A percentile compares a stretch with the other conserved stretches of the same genome.
These are phyloP conservation scores for Papilio aristodemus DNA, from an alignment of 1,140 invertebrate genomes.

Conservation along the genomic window DNA sequence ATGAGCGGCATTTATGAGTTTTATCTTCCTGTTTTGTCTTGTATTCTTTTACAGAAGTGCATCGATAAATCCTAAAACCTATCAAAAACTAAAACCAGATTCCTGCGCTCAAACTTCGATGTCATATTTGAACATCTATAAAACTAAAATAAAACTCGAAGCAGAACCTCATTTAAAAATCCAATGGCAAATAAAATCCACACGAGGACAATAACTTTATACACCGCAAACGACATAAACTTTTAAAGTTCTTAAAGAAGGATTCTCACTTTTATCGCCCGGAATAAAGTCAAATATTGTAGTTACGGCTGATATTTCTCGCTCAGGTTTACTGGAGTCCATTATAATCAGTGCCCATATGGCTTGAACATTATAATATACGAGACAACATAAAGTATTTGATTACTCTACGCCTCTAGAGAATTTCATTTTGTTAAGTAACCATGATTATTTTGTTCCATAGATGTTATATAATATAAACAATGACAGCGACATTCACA, in stretches of 20 bases:
- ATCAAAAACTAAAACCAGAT: neutral
- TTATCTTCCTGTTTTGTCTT: too few species aligned
- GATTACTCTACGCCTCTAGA: neutral
- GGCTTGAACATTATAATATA: neutral
- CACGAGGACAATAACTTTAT: constrained; percentile 29
- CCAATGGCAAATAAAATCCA: constrained; percentile 29
- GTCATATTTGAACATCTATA: constrained; percentile 14
- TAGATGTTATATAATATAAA: too few species aligned
- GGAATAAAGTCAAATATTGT: constrained; percentile 32
- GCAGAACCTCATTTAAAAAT: constrained; percentile 31
- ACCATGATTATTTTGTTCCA: too few species aligned
- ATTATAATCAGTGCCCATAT: constrained; percentile 2
- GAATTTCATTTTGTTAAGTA: neutral
- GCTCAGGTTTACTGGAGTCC: neutral
- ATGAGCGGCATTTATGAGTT: too few species aligned
- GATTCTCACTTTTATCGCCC: constrained; percentile 29
- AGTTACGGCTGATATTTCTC: neutral
- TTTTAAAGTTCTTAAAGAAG: constrained; percentile 32
- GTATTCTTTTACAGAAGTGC: neutral
- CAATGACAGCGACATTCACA: too few species aligned
- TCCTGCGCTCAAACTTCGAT: neutral
- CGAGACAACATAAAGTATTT: neutral
- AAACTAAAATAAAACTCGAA: constrained; percentile 24
- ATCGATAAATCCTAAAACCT: neutral
- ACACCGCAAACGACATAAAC: constrained; percentile 20